A percentile compares a stretch with the other conserved stretches of the same genome.
Evolutionary conservation across 2,113 vertebrate genomes (phyloP).

Genomic region (Hemicordylus capensis): DNA sequence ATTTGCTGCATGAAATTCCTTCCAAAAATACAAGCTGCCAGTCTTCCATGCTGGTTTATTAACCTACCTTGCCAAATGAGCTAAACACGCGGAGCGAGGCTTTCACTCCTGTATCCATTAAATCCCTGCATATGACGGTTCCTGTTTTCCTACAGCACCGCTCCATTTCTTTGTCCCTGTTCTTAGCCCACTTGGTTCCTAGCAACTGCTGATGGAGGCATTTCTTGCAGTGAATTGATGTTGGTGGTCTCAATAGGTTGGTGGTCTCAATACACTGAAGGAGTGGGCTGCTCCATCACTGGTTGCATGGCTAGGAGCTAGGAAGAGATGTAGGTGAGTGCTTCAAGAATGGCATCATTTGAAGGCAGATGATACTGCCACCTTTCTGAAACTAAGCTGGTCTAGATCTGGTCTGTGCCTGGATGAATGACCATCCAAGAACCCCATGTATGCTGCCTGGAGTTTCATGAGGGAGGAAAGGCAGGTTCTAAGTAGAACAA

Average conservation of each 20-base stretch:
- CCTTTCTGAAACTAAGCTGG: too few relatives aligned
- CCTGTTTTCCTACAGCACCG: background rate
- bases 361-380: too few relatives aligned
- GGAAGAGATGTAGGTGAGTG: background rate
- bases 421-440: too few relatives aligned
- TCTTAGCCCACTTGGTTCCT: background rate
- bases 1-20: background rate
- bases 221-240: background rate
- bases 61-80: background rate
- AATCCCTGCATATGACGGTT: background rate
- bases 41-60: background rate
- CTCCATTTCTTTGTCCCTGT: background rate
- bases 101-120: background rate
- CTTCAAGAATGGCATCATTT: too few relatives aligned
- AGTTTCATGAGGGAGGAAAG: too few relatives aligned
- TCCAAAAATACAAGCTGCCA: constrained; percentile 2
- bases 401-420: too few relatives aligned
- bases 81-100: background rate
- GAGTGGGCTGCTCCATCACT: background rate
- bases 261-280: background rate
- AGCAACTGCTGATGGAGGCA: background rate
- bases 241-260: background rate
- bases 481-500: too few relatives aligned
- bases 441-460: too few relatives aligned
- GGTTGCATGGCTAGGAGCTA: background rate